Conservation (phyloP, 2,797 vertebrate species). For the Rhodeus uyekii region DNA sequence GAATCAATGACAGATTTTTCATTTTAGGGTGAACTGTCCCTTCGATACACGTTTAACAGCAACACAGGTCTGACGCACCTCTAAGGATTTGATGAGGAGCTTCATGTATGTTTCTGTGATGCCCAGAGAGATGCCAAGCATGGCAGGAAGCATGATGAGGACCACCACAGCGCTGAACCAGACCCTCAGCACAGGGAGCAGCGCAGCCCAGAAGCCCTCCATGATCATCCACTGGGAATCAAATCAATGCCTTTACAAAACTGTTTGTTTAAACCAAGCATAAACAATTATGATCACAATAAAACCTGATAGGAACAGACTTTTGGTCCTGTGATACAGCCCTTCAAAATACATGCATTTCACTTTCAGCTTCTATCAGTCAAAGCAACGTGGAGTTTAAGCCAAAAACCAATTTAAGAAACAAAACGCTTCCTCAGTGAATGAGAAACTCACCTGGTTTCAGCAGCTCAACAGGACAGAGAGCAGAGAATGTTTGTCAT, state of each 20-base stretch:
- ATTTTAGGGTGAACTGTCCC: not conserved
- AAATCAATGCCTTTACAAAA: not conserved
- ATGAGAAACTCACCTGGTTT: conserved; percentile 15
- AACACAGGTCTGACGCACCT: conserved; percentile 74
- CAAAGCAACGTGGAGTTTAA: not conserved
- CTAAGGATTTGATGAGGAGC: conserved; percentile 86
- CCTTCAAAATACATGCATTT: not conserved
- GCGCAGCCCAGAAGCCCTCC: conserved; percentile 74
- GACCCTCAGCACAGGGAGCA: conserved; percentile 68
- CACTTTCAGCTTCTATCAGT: not conserved
- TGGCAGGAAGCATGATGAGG: conserved; percentile 88
- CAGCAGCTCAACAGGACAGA: not conserved
- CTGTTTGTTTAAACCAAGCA: not conserved
- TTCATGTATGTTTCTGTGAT: conserved; percentile 91
- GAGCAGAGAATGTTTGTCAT: conserved; percentile 12
- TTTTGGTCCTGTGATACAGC: not conserved
- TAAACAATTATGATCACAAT: not conserved
- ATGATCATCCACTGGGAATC: conserved; percentile 60
- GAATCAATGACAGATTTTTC: not conserved
- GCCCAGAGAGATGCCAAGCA: conserved; percentile 89
- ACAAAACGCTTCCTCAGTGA: not conserved
- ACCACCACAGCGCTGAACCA: conserved; percentile 80
- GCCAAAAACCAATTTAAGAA: not conserved
- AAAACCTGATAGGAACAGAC: not conserved
- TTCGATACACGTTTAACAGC: not conserved